Evolutionary conservation across 2,888 invertebrate species (phyloP).

Genomic region (Chalcis sispes): DNA sequence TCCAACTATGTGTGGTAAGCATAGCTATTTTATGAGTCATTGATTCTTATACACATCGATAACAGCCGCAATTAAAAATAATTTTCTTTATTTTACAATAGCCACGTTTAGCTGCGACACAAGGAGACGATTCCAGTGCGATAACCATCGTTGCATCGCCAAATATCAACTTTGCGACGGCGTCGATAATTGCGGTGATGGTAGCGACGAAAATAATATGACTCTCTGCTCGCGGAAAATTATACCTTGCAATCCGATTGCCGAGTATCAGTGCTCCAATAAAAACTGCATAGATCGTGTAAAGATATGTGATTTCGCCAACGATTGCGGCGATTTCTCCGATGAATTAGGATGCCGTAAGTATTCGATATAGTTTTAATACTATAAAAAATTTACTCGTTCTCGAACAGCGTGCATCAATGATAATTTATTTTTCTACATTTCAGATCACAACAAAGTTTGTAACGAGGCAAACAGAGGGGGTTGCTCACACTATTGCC

Average conservation of each 20-base stretch:
- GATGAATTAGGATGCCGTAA: constrained; percentile 93
- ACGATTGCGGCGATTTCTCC: constrained; percentile 93
- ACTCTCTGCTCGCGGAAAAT: constrained; percentile 88
- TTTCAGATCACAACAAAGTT: constrained; percentile 74
- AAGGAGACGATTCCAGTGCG: constrained; percentile 90
- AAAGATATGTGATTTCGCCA: constrained; percentile 91
- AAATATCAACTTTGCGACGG: constrained; percentile 93
- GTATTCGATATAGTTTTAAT: constrained; percentile 64
- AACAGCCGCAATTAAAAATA: not conserved
- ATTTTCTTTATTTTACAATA: constrained; percentile 59
- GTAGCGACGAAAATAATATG: constrained; percentile 96
- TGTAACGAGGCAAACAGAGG: constrained; percentile 79
- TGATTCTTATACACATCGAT: not conserved
- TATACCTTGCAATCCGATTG: constrained; percentile 85
- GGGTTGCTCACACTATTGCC: constrained; percentile 95
- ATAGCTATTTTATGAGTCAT: not conserved
- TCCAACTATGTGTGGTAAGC: constrained; percentile 82
- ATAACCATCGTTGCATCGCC: constrained; percentile 91
- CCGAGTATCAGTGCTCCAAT: constrained; percentile 93
- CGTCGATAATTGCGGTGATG: constrained; percentile 95
- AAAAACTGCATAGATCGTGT: constrained; percentile 87
- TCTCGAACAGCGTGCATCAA: too few species aligned
- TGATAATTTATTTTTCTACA: not conserved
- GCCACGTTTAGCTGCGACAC: constrained; percentile 92
- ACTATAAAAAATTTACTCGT: too few species aligned